Conservation (phyloP, 2,888 invertebrate genomes). For the Smittia aterrima region DNA sequence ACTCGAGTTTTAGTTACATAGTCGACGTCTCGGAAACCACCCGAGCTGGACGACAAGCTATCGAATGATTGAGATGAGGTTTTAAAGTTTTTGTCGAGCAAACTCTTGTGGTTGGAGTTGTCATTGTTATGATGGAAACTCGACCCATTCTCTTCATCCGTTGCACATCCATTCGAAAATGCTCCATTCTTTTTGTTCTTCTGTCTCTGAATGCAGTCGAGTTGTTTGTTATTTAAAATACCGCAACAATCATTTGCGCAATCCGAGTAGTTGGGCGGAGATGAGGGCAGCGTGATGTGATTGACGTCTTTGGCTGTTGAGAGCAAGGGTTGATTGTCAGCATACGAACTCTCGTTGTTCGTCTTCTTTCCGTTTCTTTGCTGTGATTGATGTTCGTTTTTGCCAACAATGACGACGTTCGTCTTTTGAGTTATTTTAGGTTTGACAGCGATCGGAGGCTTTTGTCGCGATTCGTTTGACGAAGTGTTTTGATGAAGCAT, state of each 20-base stretch:
- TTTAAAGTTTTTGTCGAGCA: constrained; percentile 16
- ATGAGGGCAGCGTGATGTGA: constrained; percentile 3
- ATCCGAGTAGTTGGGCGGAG: constrained; percentile 30
- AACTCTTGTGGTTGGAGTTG: not conserved
- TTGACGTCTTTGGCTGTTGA: not conserved
- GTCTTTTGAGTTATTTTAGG: constrained; percentile 30
- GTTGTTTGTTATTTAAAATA: constrained; percentile 49
- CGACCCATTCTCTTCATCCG: constrained; percentile 2
- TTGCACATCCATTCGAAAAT: not conserved
- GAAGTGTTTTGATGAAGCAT: constrained; percentile 15
- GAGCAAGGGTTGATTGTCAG: constrained; percentile 1
- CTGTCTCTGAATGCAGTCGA: constrained; percentile 1
- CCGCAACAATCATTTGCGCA: constrained; percentile 54
- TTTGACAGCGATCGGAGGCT: constrained; percentile 27
- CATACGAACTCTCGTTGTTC: not conserved
- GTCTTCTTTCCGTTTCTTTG: not conserved
- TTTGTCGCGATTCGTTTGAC: not conserved
- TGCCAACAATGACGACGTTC: constrained; percentile 9
- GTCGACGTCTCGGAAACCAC: constrained; percentile 31
- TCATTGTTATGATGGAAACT: not conserved
- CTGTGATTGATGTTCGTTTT: too few relatives aligned
- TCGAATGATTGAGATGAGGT: constrained; percentile 37
- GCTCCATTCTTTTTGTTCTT: not conserved
- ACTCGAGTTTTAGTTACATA: constrained; percentile 34
- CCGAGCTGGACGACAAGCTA: constrained; percentile 38